Evolutionary conservation across 2,797 vertebrate genomes (phyloP).

Genomic region (Hozukius guyotensis): DNA sequence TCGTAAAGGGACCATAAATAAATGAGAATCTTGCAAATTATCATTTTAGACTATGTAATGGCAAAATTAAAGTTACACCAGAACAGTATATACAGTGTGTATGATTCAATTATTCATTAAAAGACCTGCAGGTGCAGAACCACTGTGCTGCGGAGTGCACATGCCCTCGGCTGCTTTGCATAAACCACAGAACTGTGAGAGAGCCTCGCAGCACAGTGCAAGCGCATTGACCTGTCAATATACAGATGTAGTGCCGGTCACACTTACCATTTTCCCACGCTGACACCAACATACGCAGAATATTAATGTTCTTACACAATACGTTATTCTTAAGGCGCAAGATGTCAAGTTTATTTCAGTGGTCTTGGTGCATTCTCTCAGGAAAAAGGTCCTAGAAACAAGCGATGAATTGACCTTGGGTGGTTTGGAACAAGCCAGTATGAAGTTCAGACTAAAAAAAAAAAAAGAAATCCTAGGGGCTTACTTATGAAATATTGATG

Average conservation of each 20-base stretch:
- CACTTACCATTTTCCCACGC: constrained; percentile 20
- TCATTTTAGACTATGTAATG: not conserved
- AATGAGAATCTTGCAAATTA: not conserved
- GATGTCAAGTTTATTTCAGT: constrained; percentile 20
- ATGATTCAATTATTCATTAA: constrained; percentile 45
- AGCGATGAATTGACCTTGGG: constrained; percentile 50
- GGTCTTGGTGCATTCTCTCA: constrained; percentile 17
- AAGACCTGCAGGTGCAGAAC: constrained; percentile 25
- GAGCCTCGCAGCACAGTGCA: constrained; percentile 20
- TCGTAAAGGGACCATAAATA: not conserved
- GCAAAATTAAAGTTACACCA: not conserved
- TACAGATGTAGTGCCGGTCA: constrained; percentile 5
- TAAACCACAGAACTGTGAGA: constrained; percentile 31
- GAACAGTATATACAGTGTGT: not conserved
- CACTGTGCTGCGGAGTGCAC: not conserved
- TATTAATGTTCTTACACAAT: not conserved
- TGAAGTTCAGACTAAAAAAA: constrained; percentile 46
- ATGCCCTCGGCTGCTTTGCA: constrained; percentile 10
- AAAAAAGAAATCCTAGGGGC: constrained; percentile 34
- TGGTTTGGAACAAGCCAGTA: constrained; percentile 26
- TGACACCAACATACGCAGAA: not conserved
- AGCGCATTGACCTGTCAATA: constrained; percentile 36
- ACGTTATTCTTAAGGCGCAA: not conserved
- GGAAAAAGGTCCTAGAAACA: constrained; percentile 37
- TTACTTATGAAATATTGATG: constrained; percentile 68